phyloP scores from a whole-genome alignment of 2,888 invertebrate species.

The Therioaphis trifolii region DNA sequence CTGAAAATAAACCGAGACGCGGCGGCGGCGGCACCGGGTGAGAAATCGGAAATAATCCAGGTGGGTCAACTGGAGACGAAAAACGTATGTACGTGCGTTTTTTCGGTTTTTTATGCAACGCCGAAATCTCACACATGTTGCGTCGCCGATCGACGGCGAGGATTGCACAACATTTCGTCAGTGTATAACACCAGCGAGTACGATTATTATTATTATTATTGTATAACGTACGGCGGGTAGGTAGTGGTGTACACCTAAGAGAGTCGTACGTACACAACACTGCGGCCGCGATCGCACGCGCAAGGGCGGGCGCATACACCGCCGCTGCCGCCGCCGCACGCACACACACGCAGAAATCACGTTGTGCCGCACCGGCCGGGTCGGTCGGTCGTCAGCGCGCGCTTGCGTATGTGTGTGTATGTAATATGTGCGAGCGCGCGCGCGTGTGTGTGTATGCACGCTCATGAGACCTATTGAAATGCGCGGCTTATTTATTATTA shows the following conservation, averaged over 20 bases:
- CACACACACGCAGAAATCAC: constrained; percentile 53
- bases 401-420: background rate
- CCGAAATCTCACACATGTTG: constrained; percentile 3
- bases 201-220: no score
- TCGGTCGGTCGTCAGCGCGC: background rate
- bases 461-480: no score
- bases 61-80: background rate
- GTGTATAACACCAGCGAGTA: background rate
- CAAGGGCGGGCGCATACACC: constrained; percentile 1
- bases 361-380: constrained; percentile 58
- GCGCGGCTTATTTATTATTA: background rate
- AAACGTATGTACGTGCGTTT: no score
- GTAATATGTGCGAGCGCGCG: background rate
- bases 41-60: background rate
- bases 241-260: background rate
- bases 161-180: constrained; percentile 27
- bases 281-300: constrained; percentile 32
- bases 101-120: no score
- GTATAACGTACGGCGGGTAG: background rate
- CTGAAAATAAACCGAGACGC: no score
- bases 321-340: constrained; percentile 42
- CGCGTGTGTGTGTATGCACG: no score
- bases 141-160: background rate
- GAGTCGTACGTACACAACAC: background rate
- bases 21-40: no score